phyloP scores from a whole-genome alignment of 2,113 vertebrate genomes.

The Coptodon bakossiorum region DNA sequence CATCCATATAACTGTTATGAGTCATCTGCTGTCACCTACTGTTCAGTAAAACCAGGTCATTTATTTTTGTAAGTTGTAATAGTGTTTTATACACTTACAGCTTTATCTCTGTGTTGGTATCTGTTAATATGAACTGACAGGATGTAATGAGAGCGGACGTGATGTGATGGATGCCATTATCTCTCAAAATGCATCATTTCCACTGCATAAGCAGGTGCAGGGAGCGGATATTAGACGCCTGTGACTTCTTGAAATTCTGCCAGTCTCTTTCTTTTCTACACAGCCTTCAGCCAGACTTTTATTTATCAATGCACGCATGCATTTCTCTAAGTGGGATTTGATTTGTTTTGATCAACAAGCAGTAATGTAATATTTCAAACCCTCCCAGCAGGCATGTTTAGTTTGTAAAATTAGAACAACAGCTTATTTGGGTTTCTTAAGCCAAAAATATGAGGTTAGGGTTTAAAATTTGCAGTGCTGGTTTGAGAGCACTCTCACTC shows the following conservation, averaged over 20 bases:
- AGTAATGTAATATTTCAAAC: background rate
- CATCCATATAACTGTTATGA: background rate
- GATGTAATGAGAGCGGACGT: background rate
- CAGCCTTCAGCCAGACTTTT: background rate
- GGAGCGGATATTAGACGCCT: background rate
- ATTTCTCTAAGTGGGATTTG: background rate
- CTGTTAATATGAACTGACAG: background rate
- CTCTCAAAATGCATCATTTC: background rate
- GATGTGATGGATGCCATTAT: background rate
- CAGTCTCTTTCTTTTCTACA: background rate
- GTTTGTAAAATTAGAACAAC: background rate
- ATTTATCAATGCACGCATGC: background rate
- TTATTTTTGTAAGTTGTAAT: background rate
- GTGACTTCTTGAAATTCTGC: background rate
- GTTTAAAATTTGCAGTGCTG: background rate
- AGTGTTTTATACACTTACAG: background rate
- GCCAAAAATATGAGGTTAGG: accelerated
- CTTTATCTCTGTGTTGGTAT: background rate
- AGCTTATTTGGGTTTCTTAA: accelerated
- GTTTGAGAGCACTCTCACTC: background rate
- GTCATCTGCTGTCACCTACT: background rate
- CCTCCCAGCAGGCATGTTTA: background rate
- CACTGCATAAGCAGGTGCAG: background rate
- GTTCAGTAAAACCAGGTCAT: background rate
- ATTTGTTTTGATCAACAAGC: background rate